Evolutionary conservation across 2,888 invertebrate genomes (phyloP).

Genomic region (Troglohyphantes excavatus): DNA sequence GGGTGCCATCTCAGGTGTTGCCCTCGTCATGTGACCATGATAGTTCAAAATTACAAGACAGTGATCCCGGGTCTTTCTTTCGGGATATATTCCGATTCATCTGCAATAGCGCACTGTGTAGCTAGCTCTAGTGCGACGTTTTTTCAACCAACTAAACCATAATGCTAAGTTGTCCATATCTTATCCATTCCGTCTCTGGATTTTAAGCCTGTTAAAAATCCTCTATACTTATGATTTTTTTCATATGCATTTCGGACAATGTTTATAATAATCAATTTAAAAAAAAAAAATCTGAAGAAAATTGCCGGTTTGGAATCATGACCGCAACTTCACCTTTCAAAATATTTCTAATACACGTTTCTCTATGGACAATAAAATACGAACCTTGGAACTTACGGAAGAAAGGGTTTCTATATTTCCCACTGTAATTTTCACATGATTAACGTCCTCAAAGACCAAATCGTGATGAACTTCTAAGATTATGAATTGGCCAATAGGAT

Average conservation of each 20-base stretch:
- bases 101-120: too few species aligned
- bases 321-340: conserved; percentile 7
- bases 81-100: too few species aligned
- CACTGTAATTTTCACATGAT: conserved; percentile 54
- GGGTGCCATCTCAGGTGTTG: too few species aligned
- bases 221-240: neutral
- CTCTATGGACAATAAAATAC: conserved; percentile 28
- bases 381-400: neutral
- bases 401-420: conserved; percentile 40
- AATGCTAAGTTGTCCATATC: too few species aligned
- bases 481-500: conserved; percentile 30
- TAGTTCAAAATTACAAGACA: too few species aligned
- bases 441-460: conserved; percentile 43
- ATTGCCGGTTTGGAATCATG: neutral
- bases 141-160: too few species aligned
- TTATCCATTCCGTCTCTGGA: neutral
- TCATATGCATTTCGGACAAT: neutral
- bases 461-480: conserved; percentile 31
- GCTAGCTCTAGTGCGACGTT: too few species aligned
- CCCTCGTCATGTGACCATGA: too few species aligned
- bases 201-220: neutral
- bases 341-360: conserved; percentile 39
- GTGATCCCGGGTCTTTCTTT: too few species aligned
- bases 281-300: neutral
- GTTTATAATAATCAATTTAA: neutral